A percentile compares a stretch with the other conserved stretches of the same genome.
These are phyloP conservation scores for Capitulum mitella DNA, from an alignment of 2,888 invertebrate species.

Conservation along the genomic window DNA sequence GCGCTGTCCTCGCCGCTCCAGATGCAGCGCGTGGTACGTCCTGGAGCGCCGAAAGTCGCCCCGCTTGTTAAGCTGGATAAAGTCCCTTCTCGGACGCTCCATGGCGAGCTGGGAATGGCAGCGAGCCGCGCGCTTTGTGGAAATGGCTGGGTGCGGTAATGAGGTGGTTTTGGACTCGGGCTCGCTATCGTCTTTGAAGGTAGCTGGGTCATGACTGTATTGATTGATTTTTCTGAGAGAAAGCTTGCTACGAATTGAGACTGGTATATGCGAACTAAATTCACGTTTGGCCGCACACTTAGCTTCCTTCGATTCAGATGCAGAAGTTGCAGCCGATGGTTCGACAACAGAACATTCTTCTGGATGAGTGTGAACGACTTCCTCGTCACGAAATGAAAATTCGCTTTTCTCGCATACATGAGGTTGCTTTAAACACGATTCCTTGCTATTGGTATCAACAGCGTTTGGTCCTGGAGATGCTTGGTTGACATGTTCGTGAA, in stretches of 20 bases:
- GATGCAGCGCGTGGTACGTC: not conserved
- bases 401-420: not conserved
- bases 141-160: not conserved
- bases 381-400: too few species aligned
- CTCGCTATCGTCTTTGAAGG: too few species aligned
- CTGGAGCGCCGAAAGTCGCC: not conserved
- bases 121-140: not conserved
- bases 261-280: not conserved
- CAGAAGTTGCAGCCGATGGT: not conserved
- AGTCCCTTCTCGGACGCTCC: not conserved
- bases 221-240: too few species aligned
- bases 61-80: not conserved
- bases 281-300: not conserved
- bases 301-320: not conserved
- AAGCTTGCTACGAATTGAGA: not conserved
- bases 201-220: too few species aligned
- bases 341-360: not conserved
- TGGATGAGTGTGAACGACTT: not conserved
- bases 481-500: not conserved
- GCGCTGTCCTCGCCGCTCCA: not conserved
- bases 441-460: too few species aligned
- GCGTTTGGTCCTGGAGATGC: not conserved
- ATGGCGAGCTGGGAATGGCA: not conserved
- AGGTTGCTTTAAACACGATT: too few species aligned
- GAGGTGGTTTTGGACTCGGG: not conserved